phyloP scores from a whole-genome alignment of 2,888 invertebrate species.

The Meghimatium bilineatum region DNA sequence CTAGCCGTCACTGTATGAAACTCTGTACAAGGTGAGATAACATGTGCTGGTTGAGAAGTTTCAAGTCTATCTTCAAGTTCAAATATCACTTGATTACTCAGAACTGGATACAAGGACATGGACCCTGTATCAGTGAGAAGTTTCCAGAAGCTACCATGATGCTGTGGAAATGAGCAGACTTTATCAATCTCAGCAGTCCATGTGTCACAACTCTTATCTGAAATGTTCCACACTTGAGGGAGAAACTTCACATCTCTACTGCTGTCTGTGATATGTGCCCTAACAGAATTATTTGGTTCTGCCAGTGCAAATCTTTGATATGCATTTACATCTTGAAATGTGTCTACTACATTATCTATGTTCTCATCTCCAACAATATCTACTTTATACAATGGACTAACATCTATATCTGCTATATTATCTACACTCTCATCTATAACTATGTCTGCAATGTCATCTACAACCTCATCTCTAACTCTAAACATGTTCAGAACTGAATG shows the following conservation, averaged over 20 bases:
- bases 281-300: not conserved
- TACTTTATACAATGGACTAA: not conserved
- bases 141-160: constrained; percentile 8
- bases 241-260: constrained; percentile 1
- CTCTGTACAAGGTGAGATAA: not conserved
- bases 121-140: not conserved
- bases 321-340: not conserved
- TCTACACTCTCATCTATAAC: not conserved
- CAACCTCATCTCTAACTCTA: not conserved
- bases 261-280: not conserved
- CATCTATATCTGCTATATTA: not conserved
- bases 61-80: not conserved
- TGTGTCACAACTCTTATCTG: not conserved
- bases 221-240: not conserved
- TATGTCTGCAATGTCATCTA: not conserved
- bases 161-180: constrained; percentile 6
- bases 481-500: not conserved
- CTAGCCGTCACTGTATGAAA: not conserved
- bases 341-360: not conserved
- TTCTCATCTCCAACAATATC: not conserved
- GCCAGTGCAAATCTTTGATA: not conserved
- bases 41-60: not conserved
- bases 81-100: not conserved
- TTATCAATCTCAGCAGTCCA: constrained; percentile 24
- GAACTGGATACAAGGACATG: not conserved